Conservation (phyloP, 2,888 invertebrate genomes). For the Sesia apiformis region DNA sequence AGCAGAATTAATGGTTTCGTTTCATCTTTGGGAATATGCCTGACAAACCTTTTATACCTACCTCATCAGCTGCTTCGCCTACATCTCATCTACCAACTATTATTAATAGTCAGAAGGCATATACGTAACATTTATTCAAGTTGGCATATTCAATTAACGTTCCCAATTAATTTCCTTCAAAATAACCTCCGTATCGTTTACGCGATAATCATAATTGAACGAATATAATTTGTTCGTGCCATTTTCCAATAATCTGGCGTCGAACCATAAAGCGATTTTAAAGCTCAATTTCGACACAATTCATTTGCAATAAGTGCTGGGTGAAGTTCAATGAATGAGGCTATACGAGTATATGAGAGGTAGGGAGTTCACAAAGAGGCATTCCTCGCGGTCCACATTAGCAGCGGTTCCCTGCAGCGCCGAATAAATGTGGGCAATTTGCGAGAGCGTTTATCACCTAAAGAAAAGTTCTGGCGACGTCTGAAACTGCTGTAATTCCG, state of each 20-base stretch:
- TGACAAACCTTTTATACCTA: too few species aligned
- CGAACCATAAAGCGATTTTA: conserved; percentile 39
- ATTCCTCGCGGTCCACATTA: conserved; percentile 48
- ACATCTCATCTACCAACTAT: too few species aligned
- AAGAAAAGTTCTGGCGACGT: conserved; percentile 67
- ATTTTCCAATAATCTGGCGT: conserved; percentile 39
- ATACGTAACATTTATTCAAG: too few species aligned
- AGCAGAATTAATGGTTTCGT: too few species aligned
- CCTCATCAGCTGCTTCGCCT: too few species aligned
- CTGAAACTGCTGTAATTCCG: conserved; percentile 59
- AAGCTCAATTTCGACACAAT: conserved; percentile 36
- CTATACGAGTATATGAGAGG: conserved; percentile 18
- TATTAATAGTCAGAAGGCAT: too few species aligned
- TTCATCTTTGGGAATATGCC: too few species aligned
- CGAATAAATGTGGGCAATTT: conserved; percentile 67
- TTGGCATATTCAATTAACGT: too few species aligned
- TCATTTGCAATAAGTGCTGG: conserved; percentile 38
- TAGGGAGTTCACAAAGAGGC: conserved; percentile 29
- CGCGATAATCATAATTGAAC: conserved; percentile 35
- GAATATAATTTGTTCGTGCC: conserved; percentile 31
- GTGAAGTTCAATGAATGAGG: conserved; percentile 38
- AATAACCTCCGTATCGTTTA: conserved; percentile 17
- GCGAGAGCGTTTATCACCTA: conserved; percentile 67
- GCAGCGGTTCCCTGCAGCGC: conserved; percentile 47
- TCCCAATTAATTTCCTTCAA: background rate